Base-by-base conservation (phyloP, 2,797 vertebrate genomes). In the Sebastes vulpes region DNA sequence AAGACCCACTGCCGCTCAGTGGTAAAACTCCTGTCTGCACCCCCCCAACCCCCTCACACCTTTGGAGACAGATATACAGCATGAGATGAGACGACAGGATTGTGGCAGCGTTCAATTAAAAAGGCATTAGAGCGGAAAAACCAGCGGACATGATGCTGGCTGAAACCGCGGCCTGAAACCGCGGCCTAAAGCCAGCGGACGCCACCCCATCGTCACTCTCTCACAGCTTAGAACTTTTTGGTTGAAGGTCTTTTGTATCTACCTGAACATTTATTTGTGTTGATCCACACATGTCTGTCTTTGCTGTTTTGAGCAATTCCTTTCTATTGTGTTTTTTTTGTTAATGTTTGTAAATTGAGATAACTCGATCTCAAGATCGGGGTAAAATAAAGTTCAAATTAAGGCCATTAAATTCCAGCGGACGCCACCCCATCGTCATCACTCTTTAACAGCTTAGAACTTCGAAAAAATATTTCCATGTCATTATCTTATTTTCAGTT, bases 81-180 rank as follows among this genome's bases (percentile, higher is more conserved):
- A 2, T 59, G 56, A 70, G 75, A 77, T 3, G 52, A 68, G 81
- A 46, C 23, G 57, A 59, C 66, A 28, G 57, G 65, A 64, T 20
- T 26, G 54, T 9, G 67, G 67, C 61, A 52, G 69, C 38, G 6
- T 64, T 83, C 85, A 84, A 88, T 91, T 86, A 83, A 88, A 89
- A 84, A 70, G 12, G 84, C 79, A 85, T 90, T 85, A 85, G 54
- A 57, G 70, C 29, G 5, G 78, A 52, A 72, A 38, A 54, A 63
- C 0, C 54, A 5, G 35, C 16, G 10, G 38, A 63, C 42, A 11
- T 12, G 31, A 57, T 4, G 9, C 26, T 3, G 53, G 5, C 32
- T 14, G 53, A 53, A 9, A 14, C 35, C 2, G 72, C 2, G 65
- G 65, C 65, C 46, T 53, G 2, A 65, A 12, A 14, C 35, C 2